phyloP scores from a whole-genome alignment of 2,888 invertebrate genomes.

The Ophion obscuratus region DNA sequence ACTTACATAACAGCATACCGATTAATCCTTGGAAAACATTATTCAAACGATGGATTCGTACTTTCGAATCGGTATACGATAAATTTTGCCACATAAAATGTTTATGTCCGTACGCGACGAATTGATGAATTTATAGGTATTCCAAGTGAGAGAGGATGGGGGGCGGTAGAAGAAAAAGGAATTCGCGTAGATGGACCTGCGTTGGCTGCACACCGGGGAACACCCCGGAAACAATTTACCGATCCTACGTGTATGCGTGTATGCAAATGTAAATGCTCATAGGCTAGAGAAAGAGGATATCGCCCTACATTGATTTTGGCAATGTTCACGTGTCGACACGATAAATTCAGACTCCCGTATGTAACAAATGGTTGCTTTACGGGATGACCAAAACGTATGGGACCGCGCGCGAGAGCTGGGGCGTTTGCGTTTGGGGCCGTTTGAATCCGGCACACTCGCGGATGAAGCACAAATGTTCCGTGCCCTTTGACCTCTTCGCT shows the following conservation, averaged over 20 bases:
- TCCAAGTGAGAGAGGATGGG: too few species aligned
- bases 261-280: neutral
- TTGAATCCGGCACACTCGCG: constrained; percentile 32
- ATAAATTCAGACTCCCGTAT: constrained; percentile 60
- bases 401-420: constrained; percentile 20
- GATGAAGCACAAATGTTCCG: constrained; percentile 59
- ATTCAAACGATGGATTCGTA: too few species aligned
- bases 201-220: neutral
- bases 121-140: constrained; percentile 9
- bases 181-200: constrained; percentile 40
- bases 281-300: constrained; percentile 24
- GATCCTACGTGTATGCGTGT: neutral
- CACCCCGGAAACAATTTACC: neutral
- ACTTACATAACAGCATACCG: too few species aligned
- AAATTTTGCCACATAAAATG: neutral
- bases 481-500: constrained; percentile 34
- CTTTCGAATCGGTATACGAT: too few species aligned
- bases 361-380: constrained; percentile 57
- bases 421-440: constrained; percentile 40
- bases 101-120: neutral
- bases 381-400: constrained; percentile 54
- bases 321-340: constrained; percentile 60
- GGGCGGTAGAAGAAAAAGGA: neutral
- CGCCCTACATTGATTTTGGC: constrained; percentile 66
- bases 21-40: too few species aligned